Base-by-base conservation (phyloP, 1,140 invertebrate species). In the Ctenoplectra terminalis region DNA sequence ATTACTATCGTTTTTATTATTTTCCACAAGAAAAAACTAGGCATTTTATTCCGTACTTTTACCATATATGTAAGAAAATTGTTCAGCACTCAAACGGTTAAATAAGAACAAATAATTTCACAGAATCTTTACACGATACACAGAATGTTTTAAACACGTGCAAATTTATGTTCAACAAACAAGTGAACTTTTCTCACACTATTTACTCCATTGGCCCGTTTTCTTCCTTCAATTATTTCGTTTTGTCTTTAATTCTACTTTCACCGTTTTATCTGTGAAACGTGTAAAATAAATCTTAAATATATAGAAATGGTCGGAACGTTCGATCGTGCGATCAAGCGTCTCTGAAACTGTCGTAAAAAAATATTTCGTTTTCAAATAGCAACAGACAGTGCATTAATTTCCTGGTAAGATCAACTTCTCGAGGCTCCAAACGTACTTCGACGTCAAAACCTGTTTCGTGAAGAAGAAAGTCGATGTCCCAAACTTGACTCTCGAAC, bases 391-490 rank as follows among this genome's bases (percentile, higher is more conserved):
- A 52, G 17, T 17, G 50, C 23, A 29, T 61, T 43, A 43, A 50
- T 66, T 85, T 85, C 40, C 48, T 46, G 56, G 82, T 85, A 73
- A 67, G 48, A 54, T 82, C 46, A 46, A 64, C 34, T 52, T 26
- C 37, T 60, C 80, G 75, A 86, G 71, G 71, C 74, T 86, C 64
- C n/a, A 63, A 71, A 75, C 26, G 73, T 50, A 69, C 31, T 56
- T 67, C 34, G 46, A 60, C 58, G 61, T 56, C 58, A 29, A 64
- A 86, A 86, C 86, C 84, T 81, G 84, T 87, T 87, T 83, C 64
- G 17, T 17, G 23, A 82, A 86, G 70, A 87, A 87, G 84, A 87
- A 87, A 87, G 85, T 86, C 72, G 84, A 82, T 70, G 71, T 67
- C 52, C 66, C 84, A 78, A 80, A 86, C 81, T 81, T 86, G 73